Evolutionary conservation across 2,888 invertebrate genomes (phyloP), one percentile per base, ranked within the genome.

Genomic region (Drosophila vallismaia): DNA sequence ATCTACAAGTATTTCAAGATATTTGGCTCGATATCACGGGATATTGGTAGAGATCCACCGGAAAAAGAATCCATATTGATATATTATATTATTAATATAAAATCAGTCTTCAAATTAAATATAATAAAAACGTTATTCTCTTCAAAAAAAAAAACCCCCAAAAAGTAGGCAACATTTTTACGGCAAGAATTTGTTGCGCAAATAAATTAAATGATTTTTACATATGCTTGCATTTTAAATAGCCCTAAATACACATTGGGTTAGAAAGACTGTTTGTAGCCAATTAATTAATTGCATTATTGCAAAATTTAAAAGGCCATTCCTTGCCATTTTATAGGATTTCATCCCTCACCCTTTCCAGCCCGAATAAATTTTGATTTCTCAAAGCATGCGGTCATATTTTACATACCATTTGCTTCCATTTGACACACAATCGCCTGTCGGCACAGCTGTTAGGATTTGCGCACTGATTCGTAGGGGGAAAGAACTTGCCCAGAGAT

Each of bases 391-490:
- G 72, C 71, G 79, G 82, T 88, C 88, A 86, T 86, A 82, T 82
- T 82, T 87, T 85, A 74, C 86, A 87, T 73, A 83, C 83, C 88
- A 87, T 82, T 82, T 87, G 69, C 52, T 71, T 75, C 69, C 67
- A 62, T 77, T 60, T 63, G 71, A 72, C 70, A 71, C 49, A 60
- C 59, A 71, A 45, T 46, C 44, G 58, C 36, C 40, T 73, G 75
- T 77, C 75, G 55, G 57, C 76, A 51, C 82, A 82, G 83, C 69
- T 82, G 82, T 74, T 85, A 71, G 46, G 10, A 73, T 71, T 56
- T 56, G 19, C 19, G 53, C 44, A 24, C 53, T 49, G 19, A 19
- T 29, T 8, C 14, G 36, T 12, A n/a, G n/a, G n/a, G 36, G 6
- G n/a, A 36, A 19, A 36, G 46, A 46, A 12, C 33, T 46, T 54